Evolutionary conservation across 1,140 invertebrate species (phyloP).

Genomic region (Magallana gigas): DNA sequence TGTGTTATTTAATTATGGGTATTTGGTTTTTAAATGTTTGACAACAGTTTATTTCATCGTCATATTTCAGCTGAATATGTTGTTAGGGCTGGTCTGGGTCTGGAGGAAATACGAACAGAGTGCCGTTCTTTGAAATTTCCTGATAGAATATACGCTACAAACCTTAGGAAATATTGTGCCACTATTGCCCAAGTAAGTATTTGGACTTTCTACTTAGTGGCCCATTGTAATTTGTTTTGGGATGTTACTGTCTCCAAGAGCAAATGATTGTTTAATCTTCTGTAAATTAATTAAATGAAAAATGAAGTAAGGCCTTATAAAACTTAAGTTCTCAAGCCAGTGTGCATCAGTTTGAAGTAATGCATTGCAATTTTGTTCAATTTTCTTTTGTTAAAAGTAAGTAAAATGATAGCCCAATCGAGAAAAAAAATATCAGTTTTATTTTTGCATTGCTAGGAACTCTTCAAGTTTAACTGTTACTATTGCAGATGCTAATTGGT

Average conservation of each 20-base stretch:
- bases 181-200: neutral
- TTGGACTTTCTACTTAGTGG: neutral
- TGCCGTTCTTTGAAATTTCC: neutral
- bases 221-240: slow-evolving; percentile 13
- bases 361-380: neutral
- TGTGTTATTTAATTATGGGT: neutral
- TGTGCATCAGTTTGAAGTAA: neutral
- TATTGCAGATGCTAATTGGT: too few relatives aligned
- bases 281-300: too few relatives aligned
- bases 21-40: slow-evolving; percentile 5
- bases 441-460: too few relatives aligned
- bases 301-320: too few relatives aligned
- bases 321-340: neutral
- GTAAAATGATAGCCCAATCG: too few relatives aligned
- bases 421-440: too few relatives aligned
- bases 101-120: neutral
- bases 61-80: slow-evolving; percentile 9
- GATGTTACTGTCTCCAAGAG: slow-evolving; percentile 13
- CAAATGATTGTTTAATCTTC: neutral
- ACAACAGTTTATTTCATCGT: neutral
- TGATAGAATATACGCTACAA: neutral
- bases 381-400: neutral
- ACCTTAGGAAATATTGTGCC: neutral
- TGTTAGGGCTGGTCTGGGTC: neutral
- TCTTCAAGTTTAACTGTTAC: too few relatives aligned